These are phyloP conservation scores for Colaptes auratus DNA, from an alignment of 2,113 vertebrate genomes.

Conservation along the genomic window DNA sequence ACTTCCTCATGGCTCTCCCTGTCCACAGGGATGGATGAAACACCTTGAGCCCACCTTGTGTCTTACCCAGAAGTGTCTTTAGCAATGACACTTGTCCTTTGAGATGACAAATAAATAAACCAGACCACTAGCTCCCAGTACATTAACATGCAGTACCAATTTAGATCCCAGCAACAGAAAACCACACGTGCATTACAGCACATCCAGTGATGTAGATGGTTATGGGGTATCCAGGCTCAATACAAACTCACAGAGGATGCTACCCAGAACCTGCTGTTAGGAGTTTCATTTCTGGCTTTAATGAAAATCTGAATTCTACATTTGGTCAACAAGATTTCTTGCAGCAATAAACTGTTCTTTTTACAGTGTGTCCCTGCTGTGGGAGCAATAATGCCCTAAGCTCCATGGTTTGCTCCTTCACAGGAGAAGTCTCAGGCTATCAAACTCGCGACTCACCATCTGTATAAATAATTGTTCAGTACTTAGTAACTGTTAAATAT, in stretches of 20 bases:
- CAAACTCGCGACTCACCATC: background rate
- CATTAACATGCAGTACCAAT: background rate
- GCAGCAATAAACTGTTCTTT: conserved; percentile 41
- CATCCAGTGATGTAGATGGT: background rate
- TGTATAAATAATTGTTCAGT: background rate
- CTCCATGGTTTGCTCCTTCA: background rate
- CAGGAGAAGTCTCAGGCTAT: background rate
- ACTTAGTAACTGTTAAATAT: conserved; percentile 5
- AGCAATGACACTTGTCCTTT: background rate
- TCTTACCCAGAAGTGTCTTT: background rate
- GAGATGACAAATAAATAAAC: background rate
- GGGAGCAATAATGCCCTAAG: conserved; percentile 7
- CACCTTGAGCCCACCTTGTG: background rate
- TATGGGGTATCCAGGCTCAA: conserved; percentile 39
- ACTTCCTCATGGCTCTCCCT: background rate
- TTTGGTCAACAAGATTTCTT: conserved; percentile 60
- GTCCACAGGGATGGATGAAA: background rate
- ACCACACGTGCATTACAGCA: background rate
- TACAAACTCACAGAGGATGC: conserved; percentile 55
- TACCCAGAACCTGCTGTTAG: background rate
- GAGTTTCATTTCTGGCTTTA: conserved; percentile 61
- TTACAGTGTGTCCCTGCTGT: background rate
- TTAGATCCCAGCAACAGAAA: background rate
- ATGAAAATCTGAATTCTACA: conserved; percentile 44
- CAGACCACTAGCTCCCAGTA: background rate